These are phyloP conservation scores for Nasonia giraulti DNA, from an alignment of 1,140 invertebrate species.

Conservation along the genomic window DNA sequence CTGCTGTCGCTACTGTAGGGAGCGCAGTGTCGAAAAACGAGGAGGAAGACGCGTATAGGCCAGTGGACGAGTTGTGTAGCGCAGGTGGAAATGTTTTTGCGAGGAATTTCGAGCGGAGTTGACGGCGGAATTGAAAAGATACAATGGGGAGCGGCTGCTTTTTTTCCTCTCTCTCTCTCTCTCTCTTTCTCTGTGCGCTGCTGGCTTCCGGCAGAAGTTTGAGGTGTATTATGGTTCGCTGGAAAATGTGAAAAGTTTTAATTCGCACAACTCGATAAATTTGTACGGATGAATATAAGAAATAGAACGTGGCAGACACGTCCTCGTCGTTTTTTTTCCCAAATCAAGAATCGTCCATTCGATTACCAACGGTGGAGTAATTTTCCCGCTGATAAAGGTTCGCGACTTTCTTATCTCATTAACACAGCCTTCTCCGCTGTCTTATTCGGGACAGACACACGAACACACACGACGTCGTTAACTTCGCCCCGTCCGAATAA, in stretches of 20 bases:
- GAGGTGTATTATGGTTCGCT: no score
- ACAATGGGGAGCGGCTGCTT: not conserved
- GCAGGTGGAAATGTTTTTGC: conserved; percentile 17
- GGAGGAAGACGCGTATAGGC: not conserved
- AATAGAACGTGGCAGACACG: no score
- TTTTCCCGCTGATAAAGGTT: no score
- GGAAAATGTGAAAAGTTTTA: no score
- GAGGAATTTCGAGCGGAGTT: not conserved
- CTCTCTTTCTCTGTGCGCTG: not conserved
- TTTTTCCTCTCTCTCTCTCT: not conserved
- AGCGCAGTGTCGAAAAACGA: conserved; percentile 52
- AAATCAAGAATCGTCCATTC: not conserved
- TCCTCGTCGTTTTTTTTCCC: not conserved
- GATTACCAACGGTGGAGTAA: no score
- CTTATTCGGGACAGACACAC: not conserved
- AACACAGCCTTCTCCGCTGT: not conserved
- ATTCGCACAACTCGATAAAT: no score
- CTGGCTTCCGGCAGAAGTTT: not conserved
- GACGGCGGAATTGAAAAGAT: not conserved
- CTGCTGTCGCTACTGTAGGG: not conserved
- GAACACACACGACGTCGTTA: no score
- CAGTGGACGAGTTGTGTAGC: conserved; percentile 2
- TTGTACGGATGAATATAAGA: no score
- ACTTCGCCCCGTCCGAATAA: not conserved
- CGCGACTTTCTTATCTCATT: not conserved